A percentile compares a stretch with the other conserved stretches of the same genome.
Conservation (phyloP, 92 coral and sea anemone genomes). For the Palythoa caribaeorum region DNA sequence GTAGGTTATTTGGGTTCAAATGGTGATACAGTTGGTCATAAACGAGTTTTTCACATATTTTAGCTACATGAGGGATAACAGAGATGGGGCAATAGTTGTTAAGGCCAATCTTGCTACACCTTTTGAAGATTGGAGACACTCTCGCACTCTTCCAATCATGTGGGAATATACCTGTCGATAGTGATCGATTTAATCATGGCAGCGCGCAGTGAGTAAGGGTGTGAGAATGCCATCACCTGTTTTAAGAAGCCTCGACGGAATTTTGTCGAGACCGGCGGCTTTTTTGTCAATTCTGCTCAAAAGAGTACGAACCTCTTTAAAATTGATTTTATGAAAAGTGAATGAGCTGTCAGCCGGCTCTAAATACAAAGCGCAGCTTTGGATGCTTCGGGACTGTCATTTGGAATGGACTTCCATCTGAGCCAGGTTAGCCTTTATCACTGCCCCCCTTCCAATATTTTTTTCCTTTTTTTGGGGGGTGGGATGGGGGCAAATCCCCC, state of each 20-base stretch:
- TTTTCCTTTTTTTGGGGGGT: too few species aligned
- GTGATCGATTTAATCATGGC: neutral
- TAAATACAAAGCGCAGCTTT: neutral
- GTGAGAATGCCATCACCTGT: neutral
- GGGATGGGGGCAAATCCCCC: too few species aligned
- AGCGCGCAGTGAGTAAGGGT: neutral
- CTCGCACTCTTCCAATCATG: neutral
- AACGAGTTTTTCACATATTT: too few species aligned
- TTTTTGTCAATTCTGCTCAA: slow-evolving; percentile 47
- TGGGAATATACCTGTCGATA: neutral
- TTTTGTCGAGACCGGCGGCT: slow-evolving; percentile 56
- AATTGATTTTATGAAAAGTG: slow-evolving; percentile 50
- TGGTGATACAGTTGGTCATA: too few species aligned
- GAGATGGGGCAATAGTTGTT: too few species aligned
- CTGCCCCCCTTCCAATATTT: too few species aligned
- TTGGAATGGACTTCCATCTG: slow-evolving; percentile 40
- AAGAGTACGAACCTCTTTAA: slow-evolving; percentile 47
- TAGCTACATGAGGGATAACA: too few species aligned
- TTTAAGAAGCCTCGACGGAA: neutral
- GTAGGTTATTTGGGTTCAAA: too few species aligned
- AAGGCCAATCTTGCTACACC: neutral
- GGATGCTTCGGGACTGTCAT: too few species aligned
- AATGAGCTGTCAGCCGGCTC: slow-evolving; percentile 42
- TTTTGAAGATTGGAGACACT: neutral
- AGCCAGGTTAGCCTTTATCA: neutral